phyloP scores from a whole-genome alignment of 1,140 invertebrate species.

The Camponotus vicinus region DNA sequence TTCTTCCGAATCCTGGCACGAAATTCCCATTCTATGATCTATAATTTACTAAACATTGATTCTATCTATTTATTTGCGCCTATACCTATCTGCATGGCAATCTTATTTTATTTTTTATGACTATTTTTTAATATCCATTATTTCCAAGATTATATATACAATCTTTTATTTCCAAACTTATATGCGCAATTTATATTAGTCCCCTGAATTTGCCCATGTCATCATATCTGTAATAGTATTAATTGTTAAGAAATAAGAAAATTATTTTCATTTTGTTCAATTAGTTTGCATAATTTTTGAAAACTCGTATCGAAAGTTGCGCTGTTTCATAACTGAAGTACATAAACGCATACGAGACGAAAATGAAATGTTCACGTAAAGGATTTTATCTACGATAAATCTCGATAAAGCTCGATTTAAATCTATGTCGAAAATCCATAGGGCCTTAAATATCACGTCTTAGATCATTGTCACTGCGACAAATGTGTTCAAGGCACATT shows the following conservation, averaged over 20 bases:
- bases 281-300: not conserved
- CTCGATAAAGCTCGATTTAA: not conserved
- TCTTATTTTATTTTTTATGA: conserved; percentile 11
- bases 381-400: not conserved
- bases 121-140: conserved; percentile 13
- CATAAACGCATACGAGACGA: not conserved
- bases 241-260: not conserved
- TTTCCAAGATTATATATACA: not conserved
- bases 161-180: conserved; percentile 11
- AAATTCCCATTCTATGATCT: conserved; percentile 4
- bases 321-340: conserved; percentile 8
- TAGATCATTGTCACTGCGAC: not conserved
- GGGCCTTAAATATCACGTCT: conserved; percentile 45
- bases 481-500: conserved; percentile 5
- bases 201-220: not conserved
- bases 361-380: conserved; percentile 11
- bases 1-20: conserved; percentile 29
- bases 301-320: conserved; percentile 5
- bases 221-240: conserved; percentile 21
- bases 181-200: not conserved
- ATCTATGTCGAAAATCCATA: not conserved
- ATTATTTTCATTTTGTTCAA: conserved; percentile 14
- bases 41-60: not conserved
- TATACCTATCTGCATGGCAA: not conserved
- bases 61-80: not conserved